Evolutionary conservation across 2,888 invertebrate genomes (phyloP), one percentile per base, ranked within the genome.

Genomic region (Aphodius granarius): DNA sequence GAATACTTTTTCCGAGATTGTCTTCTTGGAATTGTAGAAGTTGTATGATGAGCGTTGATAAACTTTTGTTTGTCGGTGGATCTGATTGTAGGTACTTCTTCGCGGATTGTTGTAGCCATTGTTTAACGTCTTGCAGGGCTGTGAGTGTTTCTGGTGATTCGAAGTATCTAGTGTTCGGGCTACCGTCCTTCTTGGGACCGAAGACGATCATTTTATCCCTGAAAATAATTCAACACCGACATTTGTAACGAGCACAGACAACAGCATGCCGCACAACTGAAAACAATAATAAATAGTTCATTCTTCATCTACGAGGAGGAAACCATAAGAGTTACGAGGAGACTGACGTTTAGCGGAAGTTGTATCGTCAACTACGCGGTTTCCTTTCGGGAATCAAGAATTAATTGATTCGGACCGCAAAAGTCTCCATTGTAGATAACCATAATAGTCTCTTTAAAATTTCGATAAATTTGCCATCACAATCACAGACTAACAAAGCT

Each of bases 11-110:
- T 1, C 98, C 98, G 84, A 98, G 91, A 87, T 95, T 95, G 81
- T 97, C 97, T 86, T 99, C 98, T 89, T 98, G 98, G 87, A 98
- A 98, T 88, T 97, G 97, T 79, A 98, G 91, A 80, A 98, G 91
- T 86, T 97, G 97, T 77, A 96, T 90, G 3, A 96, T 91, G 74
- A 98, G 90, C 81, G 93, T 92, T 0, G 97, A 92, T 83, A 99
- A 88, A 73, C 94, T 94, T 86, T 98, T 98, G 86, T 96, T 97
- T 21, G 97, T 98, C 17, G 97, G 95, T 76, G 97, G 97, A 86
- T 99, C 98, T 71, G 96, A 93, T 88, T 96, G 95, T 63, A 95
- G 92, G 89, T 95, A 94, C 96, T 98, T 98, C 89, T 97, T 98
- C 86, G 94, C 96, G 88, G 97, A 97, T 89, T 98, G 98, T 87